These are phyloP conservation scores for Acanthisitta chloris DNA, from an alignment of 2,113 vertebrate genomes.

Conservation along the genomic window DNA sequence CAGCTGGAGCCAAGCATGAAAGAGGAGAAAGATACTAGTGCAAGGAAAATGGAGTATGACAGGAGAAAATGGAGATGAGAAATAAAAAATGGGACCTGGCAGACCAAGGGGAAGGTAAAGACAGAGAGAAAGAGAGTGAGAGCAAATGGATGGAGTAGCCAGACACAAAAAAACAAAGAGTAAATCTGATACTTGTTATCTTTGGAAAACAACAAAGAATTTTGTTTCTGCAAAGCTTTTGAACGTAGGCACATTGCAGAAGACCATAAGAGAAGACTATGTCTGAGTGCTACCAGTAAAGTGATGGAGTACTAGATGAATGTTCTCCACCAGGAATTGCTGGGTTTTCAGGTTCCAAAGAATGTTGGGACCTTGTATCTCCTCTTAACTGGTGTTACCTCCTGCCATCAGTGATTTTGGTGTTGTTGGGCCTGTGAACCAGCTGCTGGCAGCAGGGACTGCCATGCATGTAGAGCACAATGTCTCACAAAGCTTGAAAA, in stretches of 20 bases:
- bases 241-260: not conserved
- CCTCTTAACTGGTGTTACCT: not conserved
- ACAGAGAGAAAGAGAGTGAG: not conserved
- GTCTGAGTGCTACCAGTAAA: not conserved
- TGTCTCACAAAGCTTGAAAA: not conserved
- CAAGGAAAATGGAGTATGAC: not conserved
- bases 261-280: not conserved
- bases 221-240: not conserved
- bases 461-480: not conserved
- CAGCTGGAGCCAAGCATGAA: not conserved
- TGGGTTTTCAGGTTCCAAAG: not conserved
- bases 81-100: not conserved
- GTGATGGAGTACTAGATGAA: not conserved
- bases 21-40: not conserved
- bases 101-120: not conserved
- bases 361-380: accelerated
- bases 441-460: not conserved
- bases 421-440: not conserved
- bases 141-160: not conserved
- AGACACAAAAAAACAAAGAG: not conserved
- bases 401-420: not conserved
- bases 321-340: not conserved
- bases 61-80: not conserved
- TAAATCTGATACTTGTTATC: not conserved
- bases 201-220: not conserved